Percentiles rank a stretch among this genome's conserved stretches.
Evolutionary conservation across 2,888 invertebrate genomes (phyloP).

Genomic region (Andrena marginata): DNA sequence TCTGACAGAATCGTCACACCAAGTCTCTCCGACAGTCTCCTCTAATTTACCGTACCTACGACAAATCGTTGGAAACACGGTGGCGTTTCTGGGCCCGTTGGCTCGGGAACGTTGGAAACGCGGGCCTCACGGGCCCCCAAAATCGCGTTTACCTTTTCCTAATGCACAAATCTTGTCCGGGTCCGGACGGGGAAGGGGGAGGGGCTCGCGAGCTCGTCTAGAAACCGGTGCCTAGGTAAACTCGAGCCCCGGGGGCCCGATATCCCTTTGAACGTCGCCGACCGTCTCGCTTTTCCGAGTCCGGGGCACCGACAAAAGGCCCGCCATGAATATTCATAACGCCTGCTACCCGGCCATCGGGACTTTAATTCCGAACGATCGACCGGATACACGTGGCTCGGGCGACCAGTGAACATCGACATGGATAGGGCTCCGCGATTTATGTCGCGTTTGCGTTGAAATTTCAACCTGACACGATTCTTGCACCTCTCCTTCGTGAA

Average conservation of each 20-base stretch:
- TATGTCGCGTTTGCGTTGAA: slow-evolving; percentile 32
- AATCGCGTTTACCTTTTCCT: slow-evolving; percentile 77
- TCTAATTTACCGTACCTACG: too few relatives aligned
- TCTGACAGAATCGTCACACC: too few relatives aligned
- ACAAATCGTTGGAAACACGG: too few relatives aligned
- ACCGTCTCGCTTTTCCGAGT: slow-evolving; percentile 64
- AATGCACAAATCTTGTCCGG: slow-evolving; percentile 78
- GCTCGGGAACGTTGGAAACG: slow-evolving; percentile 11
- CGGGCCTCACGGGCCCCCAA: slow-evolving; percentile 52
- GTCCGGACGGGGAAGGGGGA: not conserved
- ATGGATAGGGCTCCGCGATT: slow-evolving; percentile 1
- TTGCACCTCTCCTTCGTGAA: not conserved
- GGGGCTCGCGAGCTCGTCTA: slow-evolving; percentile 44
- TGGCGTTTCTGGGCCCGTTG: too few relatives aligned
- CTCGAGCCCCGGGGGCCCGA: slow-evolving; percentile 58
- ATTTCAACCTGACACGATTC: slow-evolving; percentile 1
- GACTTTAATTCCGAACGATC: slow-evolving; percentile 70
- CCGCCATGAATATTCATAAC: slow-evolving; percentile 77
- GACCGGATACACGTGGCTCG: slow-evolving; percentile 43
- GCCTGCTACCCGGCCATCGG: slow-evolving; percentile 51
- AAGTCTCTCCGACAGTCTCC: too few relatives aligned
- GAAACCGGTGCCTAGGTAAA: slow-evolving; percentile 75
- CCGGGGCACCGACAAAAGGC: slow-evolving; percentile 68
- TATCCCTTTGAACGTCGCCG: slow-evolving; percentile 74
- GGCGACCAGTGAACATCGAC: slow-evolving; percentile 29